phyloP scores from a whole-genome alignment of 2,888 invertebrate species.

The Stenodema calcarata region DNA sequence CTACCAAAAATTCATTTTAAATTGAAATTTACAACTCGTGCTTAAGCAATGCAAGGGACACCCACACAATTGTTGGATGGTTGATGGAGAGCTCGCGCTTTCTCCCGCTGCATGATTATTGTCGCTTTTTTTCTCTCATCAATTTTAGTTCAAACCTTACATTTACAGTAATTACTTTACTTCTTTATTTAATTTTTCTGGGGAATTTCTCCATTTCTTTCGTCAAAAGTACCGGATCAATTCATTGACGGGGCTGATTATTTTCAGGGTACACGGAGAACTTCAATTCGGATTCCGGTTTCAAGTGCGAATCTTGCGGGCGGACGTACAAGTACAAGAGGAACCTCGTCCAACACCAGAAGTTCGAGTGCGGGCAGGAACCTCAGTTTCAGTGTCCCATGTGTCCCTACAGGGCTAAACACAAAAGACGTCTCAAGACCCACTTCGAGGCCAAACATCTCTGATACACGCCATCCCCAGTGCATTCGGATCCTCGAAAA shows the following conservation, averaged over 20 bases:
- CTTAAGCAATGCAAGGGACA: no score
- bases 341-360: conserved; percentile 66
- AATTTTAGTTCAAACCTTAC: not conserved
- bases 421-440: conserved; percentile 33
- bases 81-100: not conserved
- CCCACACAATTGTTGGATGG: no score
- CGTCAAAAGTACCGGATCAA: not conserved
- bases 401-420: conserved; percentile 53
- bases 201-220: not conserved
- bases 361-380: conserved; percentile 66
- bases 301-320: conserved; percentile 48
- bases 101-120: not conserved
- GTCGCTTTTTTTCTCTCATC: not conserved
- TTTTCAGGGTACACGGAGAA: not conserved
- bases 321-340: conserved; percentile 56
- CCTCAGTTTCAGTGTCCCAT: conserved; percentile 53
- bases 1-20: no score
- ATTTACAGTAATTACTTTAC: no score
- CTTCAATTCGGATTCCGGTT: not conserved
- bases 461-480: not conserved
- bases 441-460: conserved; percentile 27
- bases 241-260: not conserved
- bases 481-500: not conserved
- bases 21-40: no score
- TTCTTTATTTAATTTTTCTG: no score